These are phyloP conservation scores for Miltochrista miniata DNA, from an alignment of 2,888 invertebrate species.

Conservation along the genomic window DNA sequence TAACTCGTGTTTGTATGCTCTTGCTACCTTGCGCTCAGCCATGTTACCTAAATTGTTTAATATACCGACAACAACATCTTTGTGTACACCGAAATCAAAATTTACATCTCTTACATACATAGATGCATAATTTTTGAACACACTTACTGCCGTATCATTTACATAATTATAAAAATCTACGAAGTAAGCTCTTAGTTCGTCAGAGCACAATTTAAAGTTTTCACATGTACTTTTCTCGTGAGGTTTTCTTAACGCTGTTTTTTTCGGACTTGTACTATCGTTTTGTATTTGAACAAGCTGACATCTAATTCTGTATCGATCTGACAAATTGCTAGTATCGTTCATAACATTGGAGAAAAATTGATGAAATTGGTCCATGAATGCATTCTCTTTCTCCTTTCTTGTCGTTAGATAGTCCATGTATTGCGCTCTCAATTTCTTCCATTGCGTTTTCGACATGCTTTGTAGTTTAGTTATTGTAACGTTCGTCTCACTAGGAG, in stretches of 20 bases:
- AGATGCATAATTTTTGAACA: slow-evolving; percentile 56
- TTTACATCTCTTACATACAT: slow-evolving; percentile 61
- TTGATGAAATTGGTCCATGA: slow-evolving; percentile 43
- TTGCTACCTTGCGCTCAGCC: slow-evolving; percentile 34
- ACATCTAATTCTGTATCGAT: slow-evolving; percentile 51
- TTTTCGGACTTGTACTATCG: slow-evolving; percentile 7
- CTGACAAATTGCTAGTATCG: slow-evolving; percentile 35
- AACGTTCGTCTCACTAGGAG: slow-evolving; percentile 7
- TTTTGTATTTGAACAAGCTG: slow-evolving; percentile 30
- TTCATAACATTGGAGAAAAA: slow-evolving; percentile 43
- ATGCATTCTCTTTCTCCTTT: slow-evolving; percentile 25
- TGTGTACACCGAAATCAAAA: slow-evolving; percentile 39
- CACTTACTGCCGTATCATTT: slow-evolving; percentile 53
- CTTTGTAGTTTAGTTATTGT: slow-evolving; percentile 13
- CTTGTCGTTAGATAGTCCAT: slow-evolving; percentile 19
- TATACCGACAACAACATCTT: slow-evolving; percentile 34
- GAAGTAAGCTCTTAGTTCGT: slow-evolving; percentile 54
- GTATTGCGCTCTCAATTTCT: slow-evolving; percentile 37
- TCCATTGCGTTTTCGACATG: slow-evolving; percentile 38
- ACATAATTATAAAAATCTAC: slow-evolving; percentile 46
- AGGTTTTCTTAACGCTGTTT: not conserved
- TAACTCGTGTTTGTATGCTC: slow-evolving; percentile 43
- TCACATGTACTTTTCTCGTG: slow-evolving; percentile 35
- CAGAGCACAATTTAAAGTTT: slow-evolving; percentile 53
- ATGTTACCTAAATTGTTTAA: slow-evolving; percentile 36